Conservation (phyloP, 2,797 vertebrate genomes). For the Ficedula albicollis region DNA sequence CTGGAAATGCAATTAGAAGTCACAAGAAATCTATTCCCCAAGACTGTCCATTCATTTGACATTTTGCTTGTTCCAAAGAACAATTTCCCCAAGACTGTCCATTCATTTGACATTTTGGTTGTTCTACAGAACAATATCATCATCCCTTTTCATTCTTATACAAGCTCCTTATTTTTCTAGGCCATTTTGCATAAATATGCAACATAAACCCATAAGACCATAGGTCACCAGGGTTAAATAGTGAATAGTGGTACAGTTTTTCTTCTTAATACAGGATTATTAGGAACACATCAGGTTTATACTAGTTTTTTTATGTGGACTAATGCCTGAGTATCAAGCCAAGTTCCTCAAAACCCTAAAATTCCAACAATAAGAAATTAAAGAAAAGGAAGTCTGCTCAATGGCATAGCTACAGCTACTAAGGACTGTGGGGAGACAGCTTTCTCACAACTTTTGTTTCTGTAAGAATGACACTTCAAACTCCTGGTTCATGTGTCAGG, state of each 20-base stretch:
- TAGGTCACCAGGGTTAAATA: not conserved
- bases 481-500: not conserved
- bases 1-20: not conserved
- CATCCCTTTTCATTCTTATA: not conserved
- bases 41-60: not conserved
- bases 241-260: not conserved
- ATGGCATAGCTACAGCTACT: not conserved
- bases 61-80: not conserved
- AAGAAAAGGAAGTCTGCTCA: not conserved
- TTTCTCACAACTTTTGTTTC: not conserved
- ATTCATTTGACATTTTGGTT: not conserved
- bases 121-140: not conserved
- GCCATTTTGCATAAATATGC: not conserved
- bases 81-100: rapidly evolving
- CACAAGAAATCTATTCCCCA: not conserved
- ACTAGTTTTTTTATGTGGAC: not conserved
- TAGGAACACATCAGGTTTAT: not conserved
- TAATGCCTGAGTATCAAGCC: not conserved
- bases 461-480: not conserved
- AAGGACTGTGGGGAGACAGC: not conserved
- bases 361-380: not conserved
- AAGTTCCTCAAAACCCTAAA: not conserved
- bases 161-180: not conserved
- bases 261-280: not conserved
- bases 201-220: not conserved